Evolutionary conservation across 2,113 vertebrate genomes (phyloP), one percentile per base, ranked within the genome.

Genomic region (Boleophthalmus pectinirostris): DNA sequence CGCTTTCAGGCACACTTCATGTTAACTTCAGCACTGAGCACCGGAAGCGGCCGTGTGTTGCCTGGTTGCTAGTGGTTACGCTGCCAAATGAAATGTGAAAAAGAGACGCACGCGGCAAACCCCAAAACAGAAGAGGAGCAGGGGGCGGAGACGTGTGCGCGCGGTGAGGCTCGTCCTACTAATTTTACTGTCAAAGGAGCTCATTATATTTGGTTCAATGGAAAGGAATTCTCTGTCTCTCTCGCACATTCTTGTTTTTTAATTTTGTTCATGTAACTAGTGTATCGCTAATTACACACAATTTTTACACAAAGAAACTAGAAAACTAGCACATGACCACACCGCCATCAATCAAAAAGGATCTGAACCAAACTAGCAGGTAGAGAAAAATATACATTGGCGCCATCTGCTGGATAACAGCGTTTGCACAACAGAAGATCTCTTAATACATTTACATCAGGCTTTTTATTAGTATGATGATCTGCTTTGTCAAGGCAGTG

Each of bases 41-140:
- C 58, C 58, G 65, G 65, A 66, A 66, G 73, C 61, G 63, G n/a
- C 24, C 15, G 45, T 75, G 69, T 88, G 91, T 92, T 92, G 75
- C 82, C 56, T 60, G 21, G 92, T 93, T 93, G 89, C 88, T 81
- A 83, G 4, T 81, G 83, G 91, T 68, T 82, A 93, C 93, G n/a
- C 11, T 18, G 81, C 18, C 72, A 75, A 86, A 3, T 66, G 68
- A 80, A 85, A 77, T 83, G 70, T 54, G 79, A 64, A 38, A 63
- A 33, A 35, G 15, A n/a, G 10, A 43, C 33, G 29, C 61, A 64
- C 61, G 33, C 29, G 14, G 18, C 18, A 38, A 12, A 38, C 16
- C 21, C 25, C 23, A 2, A 29, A 1, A 24, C 23, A 63, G 1
- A 61, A 47, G 20, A 51, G 15, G 46, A 68, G 16, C 10, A 29